Percentiles rank a stretch among this genome's conserved stretches.
Evolutionary conservation across 2,888 invertebrate genomes (phyloP).

Genomic region (Dichetophora obliterata): DNA sequence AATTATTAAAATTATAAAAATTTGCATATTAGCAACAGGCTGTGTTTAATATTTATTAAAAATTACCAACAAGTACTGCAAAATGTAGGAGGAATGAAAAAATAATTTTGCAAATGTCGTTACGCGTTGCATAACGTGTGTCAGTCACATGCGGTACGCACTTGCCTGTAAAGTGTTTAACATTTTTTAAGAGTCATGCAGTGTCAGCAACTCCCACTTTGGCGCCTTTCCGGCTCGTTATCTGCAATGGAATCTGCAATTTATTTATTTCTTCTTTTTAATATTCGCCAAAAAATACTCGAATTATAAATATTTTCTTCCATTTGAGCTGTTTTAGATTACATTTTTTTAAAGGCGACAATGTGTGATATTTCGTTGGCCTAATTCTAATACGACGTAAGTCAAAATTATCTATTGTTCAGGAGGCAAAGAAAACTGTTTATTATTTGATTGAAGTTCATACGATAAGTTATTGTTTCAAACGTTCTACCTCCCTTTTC

Average conservation of each 20-base stretch:
- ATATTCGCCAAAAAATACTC: not conserved
- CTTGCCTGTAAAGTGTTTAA: not conserved
- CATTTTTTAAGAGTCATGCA: not conserved
- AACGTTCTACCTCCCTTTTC: too few relatives aligned
- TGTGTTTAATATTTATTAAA: slow-evolving; percentile 58
- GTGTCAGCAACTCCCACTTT: slow-evolving; percentile 21
- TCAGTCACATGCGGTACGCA: not conserved
- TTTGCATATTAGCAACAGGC: slow-evolving; percentile 53
- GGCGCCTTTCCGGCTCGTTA: slow-evolving; percentile 1
- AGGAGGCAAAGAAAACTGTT: too few relatives aligned
- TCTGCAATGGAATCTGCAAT: slow-evolving; percentile 26
- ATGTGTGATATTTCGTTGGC: too few relatives aligned
- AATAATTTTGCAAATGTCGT: not conserved
- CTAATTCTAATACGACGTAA: too few relatives aligned
- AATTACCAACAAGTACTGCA: slow-evolving; percentile 54
- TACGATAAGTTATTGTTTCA: too few relatives aligned
- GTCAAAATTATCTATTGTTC: too few relatives aligned
- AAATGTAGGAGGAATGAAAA: not conserved
- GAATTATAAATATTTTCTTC: too few relatives aligned
- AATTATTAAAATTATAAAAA: slow-evolving; percentile 52
- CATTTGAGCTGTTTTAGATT: too few relatives aligned
- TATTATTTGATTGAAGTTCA: too few relatives aligned
- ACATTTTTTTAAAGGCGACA: too few relatives aligned
- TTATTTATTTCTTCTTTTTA: slow-evolving; percentile 28
- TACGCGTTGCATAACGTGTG: not conserved